Base-by-base conservation (phyloP, 2,888 invertebrate genomes). In the Synanthedon myopaeformis region DNA sequence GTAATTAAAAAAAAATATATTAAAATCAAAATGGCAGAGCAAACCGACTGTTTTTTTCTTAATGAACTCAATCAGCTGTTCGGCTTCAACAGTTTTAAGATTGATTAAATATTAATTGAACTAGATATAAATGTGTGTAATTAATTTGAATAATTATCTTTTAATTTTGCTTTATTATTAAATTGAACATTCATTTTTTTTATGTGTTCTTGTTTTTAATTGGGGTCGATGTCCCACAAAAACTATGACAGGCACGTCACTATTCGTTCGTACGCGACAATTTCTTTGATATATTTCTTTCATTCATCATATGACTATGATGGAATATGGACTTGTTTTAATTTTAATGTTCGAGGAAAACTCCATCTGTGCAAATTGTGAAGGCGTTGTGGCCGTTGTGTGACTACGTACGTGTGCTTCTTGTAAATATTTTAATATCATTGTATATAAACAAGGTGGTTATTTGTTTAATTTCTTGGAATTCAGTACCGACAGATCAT, bases 251-350 rank as follows among this genome's bases (percentile, higher is more conserved):
- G 52, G 55, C 56, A 42, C 58, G 42, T 57, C 58, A 64, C 58
- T 54, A 56, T 56, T 17, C 41, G 45, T 55, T 58, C 59, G 58
- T 61, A 65, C 65, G 59, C 59, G 63, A 51, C 51, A 51, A 51
- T 53, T 14, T 28, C 42, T 48, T 52, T 51, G 41, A 52, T 11
- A 52, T 17, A 28, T 17, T 49, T 50, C 58, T 61, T 62, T 66
- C 66, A 68, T 65, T 67, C 67, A 61, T 63, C 61, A 54, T 56
- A 58, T 58, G 67, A 62, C 58, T 51, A 63, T 62, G 64, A 65
- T 61, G 55, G 56, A 58, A 56, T 57, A 54, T 53, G 62, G 61
- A 57, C 62, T 69, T 60, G 51, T 60, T 55, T 57, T 62, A 58
- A 59, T 61, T 58, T 12, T 45, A 10, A 35, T n/a, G n/a, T 45